Conservation (phyloP, 1,140 invertebrate species). For the Cheumatopsyche charites region DNA sequence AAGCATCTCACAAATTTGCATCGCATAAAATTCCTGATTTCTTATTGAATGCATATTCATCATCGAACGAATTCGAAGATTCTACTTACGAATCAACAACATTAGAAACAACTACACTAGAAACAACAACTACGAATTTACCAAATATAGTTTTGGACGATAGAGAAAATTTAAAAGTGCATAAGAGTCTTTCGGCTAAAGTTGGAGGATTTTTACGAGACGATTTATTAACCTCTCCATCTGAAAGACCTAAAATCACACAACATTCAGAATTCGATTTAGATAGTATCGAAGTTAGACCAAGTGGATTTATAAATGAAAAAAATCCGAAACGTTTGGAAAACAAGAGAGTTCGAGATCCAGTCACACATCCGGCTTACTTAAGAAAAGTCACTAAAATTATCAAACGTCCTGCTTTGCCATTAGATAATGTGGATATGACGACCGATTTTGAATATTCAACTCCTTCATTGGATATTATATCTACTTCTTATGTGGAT, state of each 20-base stretch:
- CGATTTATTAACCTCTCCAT: background rate
- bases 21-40: slow-evolving; percentile 11
- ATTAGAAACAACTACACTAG: background rate
- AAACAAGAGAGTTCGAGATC: background rate
- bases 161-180: background rate
- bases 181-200: background rate
- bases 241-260: background rate
- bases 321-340: background rate
- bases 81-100: too few species aligned
- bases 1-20: slow-evolving; percentile 9
- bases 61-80: background rate
- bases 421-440: background rate
- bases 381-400: slow-evolving; percentile 10
- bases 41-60: background rate
- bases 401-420: background rate
- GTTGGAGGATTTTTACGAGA: background rate
- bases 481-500: background rate
- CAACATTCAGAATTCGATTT: background rate
- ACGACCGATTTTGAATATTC: background rate
- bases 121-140: slow-evolving; percentile 6
- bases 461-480: background rate
- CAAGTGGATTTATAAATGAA: background rate
- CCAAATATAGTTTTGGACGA: too few species aligned
- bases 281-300: background rate
- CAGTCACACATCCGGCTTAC: background rate